Percentiles rank a stretch among this genome's conserved stretches.
These are phyloP conservation scores for Zelostemma sp. DNA, from an alignment of 1,140 invertebrate genomes.

Conservation along the genomic window DNA sequence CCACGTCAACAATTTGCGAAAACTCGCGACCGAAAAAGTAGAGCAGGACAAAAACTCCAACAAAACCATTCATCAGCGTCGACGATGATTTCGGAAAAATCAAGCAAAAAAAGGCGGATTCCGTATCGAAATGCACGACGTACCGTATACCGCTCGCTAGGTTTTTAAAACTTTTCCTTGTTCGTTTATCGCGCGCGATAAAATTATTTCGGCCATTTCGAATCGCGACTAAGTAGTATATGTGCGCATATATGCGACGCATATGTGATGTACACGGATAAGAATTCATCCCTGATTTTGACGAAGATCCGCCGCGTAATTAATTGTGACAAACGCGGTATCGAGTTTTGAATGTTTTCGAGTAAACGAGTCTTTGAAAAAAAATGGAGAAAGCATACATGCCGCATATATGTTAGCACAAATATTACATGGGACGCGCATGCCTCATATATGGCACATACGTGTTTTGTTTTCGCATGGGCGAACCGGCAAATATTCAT, in stretches of 20 bases:
- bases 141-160: conserved; percentile 28
- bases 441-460: conserved; percentile 22
- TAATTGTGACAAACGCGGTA: too few species aligned
- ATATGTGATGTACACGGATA: too few species aligned
- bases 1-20: too few species aligned
- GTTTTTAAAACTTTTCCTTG: conserved; percentile 48
- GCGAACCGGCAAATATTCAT: conserved; percentile 20
- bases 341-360: too few species aligned
- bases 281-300: too few species aligned
- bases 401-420: conserved; percentile 2
- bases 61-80: conserved; percentile 11
- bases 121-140: conserved; percentile 12
- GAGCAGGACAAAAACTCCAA: too few species aligned
- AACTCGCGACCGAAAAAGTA: too few species aligned
- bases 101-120: background rate
- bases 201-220: conserved; percentile 28
- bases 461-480: background rate
- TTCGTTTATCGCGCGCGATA: conserved; percentile 29
- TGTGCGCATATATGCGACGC: conserved; percentile 36
- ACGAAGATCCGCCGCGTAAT: too few species aligned
- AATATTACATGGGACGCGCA: conserved; percentile 5
- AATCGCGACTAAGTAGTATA: conserved; percentile 32
- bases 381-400: conserved; percentile 8
- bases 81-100: conserved; percentile 9
- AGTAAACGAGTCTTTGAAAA: too few species aligned